Conservation (phyloP, 2,113 vertebrate species). For the Nesogale talazaci region DNA sequence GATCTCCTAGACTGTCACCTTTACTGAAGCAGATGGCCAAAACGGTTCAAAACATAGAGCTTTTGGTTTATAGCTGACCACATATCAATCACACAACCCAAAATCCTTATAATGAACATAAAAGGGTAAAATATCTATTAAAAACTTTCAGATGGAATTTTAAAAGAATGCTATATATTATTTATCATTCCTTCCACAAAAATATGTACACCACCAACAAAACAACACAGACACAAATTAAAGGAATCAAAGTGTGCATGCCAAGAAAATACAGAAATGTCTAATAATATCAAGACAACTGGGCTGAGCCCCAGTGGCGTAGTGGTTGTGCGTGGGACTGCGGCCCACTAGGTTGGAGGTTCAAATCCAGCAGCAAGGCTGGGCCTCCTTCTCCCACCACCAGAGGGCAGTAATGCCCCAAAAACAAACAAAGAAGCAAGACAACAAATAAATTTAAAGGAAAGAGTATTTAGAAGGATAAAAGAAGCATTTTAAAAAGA, state of each 20-base stretch:
- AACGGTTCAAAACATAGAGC: too few relatives aligned
- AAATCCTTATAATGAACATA: not conserved
- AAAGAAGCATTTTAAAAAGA: not conserved
- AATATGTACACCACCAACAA: not conserved
- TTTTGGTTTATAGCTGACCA: not conserved
- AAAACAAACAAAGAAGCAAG: too few relatives aligned
- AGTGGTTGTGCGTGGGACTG: too few relatives aligned
- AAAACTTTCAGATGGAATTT: not conserved
- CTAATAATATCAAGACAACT: too few relatives aligned
- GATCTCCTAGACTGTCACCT: not conserved
- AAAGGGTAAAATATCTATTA: not conserved
- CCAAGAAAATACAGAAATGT: not conserved
- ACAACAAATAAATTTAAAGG: not conserved
- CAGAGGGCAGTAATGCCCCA: not conserved
- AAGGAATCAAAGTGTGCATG: not conserved
- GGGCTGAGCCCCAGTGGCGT: too few relatives aligned
- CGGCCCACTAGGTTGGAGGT: too few relatives aligned
- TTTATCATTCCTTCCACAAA: not conserved
- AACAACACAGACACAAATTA: not conserved
- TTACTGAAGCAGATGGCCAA: not conserved
- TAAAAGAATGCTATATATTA: not conserved
- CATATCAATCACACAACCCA: not conserved
- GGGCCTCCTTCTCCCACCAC: too few relatives aligned
- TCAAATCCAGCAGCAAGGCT: too few relatives aligned
- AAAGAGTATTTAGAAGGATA: not conserved